Evolutionary conservation across 2,888 invertebrate species (phyloP), one percentile per base, ranked within the genome.

Genomic region (Drosophila trichaetosa): DNA sequence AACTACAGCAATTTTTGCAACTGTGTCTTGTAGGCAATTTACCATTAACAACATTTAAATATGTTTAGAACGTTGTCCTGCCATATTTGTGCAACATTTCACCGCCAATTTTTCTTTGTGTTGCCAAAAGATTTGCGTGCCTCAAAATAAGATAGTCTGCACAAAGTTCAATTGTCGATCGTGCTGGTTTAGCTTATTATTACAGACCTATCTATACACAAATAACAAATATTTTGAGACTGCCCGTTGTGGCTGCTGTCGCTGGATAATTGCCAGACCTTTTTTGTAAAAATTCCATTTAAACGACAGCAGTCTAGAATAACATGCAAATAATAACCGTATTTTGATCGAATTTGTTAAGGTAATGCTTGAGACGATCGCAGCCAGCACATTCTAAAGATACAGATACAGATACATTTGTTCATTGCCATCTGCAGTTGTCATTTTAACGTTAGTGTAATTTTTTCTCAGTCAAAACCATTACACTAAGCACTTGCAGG

Each of bases 161-260:
- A 38, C 56, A 27, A 38, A 27, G 36, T 40, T 27, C 56, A 56
- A 56, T 40, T 38, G 27, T 66, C 57, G 75, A 67, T 56, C 62
- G 80, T 69, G 79, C 84, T 81, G 27, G 82, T 84, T 82, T 87
- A 73, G 87, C 87, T 83, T 87, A 84, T 82, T 83, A 87, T 84
- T 84, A 87, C 79, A 82, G 87, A 87, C 87, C 79, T 83, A 87
- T 83, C 87, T 79, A 84, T 82, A 87, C 87, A 79, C 10, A 29
- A 73, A 36, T 6, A 42, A 42, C 69, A 27, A 27, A 63, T 31
- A 52, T 57, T 29, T 42, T 52, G 40, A 33, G 33, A 46, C 56
- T 65, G 73, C 18, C 58, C 48, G 63, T 46, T 38, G 53, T 61
- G 33, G 57, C 59, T 48, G 57, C 69, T 66, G 69, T 33, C 49